Conservation (phyloP, 1,140 invertebrate species). For the Leucophenga varia region DNA sequence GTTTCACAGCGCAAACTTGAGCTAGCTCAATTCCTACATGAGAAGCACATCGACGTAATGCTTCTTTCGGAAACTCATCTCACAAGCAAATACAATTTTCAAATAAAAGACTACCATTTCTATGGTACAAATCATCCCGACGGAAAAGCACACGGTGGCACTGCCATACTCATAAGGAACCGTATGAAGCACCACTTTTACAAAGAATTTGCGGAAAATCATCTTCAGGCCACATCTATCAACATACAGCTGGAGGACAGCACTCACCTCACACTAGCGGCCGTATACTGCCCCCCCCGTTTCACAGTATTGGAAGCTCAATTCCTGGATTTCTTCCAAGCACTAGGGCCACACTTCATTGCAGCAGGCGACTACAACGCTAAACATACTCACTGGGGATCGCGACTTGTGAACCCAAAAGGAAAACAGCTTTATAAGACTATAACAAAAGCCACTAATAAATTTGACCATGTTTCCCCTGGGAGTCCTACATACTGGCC, state of each 20-base stretch:
- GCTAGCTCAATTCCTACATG: background rate
- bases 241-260: background rate
- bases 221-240: background rate
- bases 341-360: slow-evolving; percentile 29
- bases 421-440: slow-evolving; percentile 14
- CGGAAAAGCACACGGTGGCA: slow-evolving; percentile 17
- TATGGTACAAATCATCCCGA: slow-evolving; percentile 17
- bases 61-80: slow-evolving; percentile 1
- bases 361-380: slow-evolving; percentile 34
- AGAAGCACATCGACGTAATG: slow-evolving; percentile 1
- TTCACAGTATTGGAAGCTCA: slow-evolving; percentile 10
- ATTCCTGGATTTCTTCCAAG: slow-evolving; percentile 21
- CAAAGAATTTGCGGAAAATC: background rate
- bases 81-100: slow-evolving; percentile 6
- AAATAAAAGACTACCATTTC: background rate
- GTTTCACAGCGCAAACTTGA: slow-evolving; percentile 3
- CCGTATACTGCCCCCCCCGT: slow-evolving; percentile 33
- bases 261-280: background rate
- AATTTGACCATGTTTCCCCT: slow-evolving; percentile 9
- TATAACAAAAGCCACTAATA: slow-evolving; percentile 1
- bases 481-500: slow-evolving; percentile 24
- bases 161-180: slow-evolving; percentile 14
- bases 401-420: slow-evolving; percentile 23
- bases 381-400: too few relatives aligned
- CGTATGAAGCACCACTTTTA: slow-evolving; percentile 10